Evolutionary conservation across 2,888 invertebrate genomes (phyloP).

Genomic region (Calephelis perditalis): DNA sequence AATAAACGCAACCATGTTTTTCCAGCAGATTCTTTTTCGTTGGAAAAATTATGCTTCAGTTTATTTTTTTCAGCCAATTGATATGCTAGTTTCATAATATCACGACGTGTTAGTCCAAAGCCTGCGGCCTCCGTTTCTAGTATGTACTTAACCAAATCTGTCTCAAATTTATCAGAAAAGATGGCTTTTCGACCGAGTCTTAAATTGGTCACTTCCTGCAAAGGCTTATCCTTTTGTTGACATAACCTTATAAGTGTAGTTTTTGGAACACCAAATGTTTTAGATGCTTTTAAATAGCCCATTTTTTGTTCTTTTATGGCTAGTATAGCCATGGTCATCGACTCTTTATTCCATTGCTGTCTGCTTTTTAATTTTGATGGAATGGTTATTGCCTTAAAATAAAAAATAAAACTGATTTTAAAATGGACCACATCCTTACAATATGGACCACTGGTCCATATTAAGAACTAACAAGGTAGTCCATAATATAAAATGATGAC

Average conservation of each 20-base stretch:
- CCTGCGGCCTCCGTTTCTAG: constrained; percentile 18
- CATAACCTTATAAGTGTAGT: constrained; percentile 22
- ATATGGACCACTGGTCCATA: background rate
- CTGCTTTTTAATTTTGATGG: constrained; percentile 18
- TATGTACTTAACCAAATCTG: constrained; percentile 19
- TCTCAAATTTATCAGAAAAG: constrained; percentile 20
- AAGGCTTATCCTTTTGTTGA: constrained; percentile 18
- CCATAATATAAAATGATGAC: background rate
- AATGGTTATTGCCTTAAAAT: constrained; percentile 3
- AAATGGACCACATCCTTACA: background rate
- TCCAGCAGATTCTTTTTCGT: constrained; percentile 10
- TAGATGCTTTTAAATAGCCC: constrained; percentile 21
- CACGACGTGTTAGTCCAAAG: constrained; percentile 8
- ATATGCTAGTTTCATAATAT: constrained; percentile 9
- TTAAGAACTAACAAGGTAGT: background rate
- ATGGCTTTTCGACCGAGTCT: constrained; percentile 19
- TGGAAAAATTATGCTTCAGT: constrained; percentile 12
- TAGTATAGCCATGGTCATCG: constrained; percentile 19
- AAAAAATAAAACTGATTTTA: background rate
- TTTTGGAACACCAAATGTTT: constrained; percentile 20
- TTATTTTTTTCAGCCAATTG: constrained; percentile 13
- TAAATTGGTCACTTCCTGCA: constrained; percentile 15
- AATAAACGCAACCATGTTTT: constrained; percentile 12
- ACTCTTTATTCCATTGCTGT: constrained; percentile 19
- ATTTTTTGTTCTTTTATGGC: constrained; percentile 21